Evolutionary conservation across 2,888 invertebrate species (phyloP).

Genomic region (Calameuta idolon): DNA sequence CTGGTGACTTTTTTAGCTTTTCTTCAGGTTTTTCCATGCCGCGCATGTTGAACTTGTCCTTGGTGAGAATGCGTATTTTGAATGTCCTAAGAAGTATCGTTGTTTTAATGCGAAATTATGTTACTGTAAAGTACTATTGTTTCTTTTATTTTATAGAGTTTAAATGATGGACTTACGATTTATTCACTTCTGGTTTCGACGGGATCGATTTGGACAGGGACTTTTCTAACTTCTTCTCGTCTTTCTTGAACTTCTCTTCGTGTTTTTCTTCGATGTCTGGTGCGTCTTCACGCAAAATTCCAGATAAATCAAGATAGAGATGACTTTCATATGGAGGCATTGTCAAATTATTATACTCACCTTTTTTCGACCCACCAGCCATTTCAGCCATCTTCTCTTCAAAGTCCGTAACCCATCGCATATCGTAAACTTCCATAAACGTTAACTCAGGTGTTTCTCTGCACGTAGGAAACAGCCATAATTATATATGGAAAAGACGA

Average conservation of each 20-base stretch:
- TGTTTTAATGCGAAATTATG: background rate
- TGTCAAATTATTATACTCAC: slow-evolving; percentile 48
- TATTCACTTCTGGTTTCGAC: slow-evolving; percentile 44
- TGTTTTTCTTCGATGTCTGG: slow-evolving; percentile 39
- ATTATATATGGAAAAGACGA: slow-evolving; percentile 18
- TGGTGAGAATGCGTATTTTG: slow-evolving; percentile 63
- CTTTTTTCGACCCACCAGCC: slow-evolving; percentile 47
- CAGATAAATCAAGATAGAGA: slow-evolving; percentile 9
- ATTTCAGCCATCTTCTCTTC: slow-evolving; percentile 64
- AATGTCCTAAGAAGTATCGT: slow-evolving; percentile 48
- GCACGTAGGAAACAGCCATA: slow-evolving; percentile 40
- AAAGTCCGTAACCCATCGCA: slow-evolving; percentile 65
- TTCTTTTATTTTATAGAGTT: background rate
- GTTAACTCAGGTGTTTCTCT: slow-evolving; percentile 68
- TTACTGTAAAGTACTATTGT: slow-evolving; percentile 4
- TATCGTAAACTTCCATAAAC: slow-evolving; percentile 66
- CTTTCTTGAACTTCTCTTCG: slow-evolving; percentile 49
- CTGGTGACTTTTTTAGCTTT: slow-evolving; percentile 39
- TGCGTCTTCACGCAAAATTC: slow-evolving; percentile 39
- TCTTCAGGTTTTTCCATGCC: slow-evolving; percentile 42
- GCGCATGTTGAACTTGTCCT: slow-evolving; percentile 55
- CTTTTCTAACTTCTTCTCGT: slow-evolving; percentile 52
- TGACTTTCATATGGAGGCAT: background rate
- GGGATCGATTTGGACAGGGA: slow-evolving; percentile 47
- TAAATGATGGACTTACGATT: slow-evolving; percentile 46